Evolutionary conservation across 2,888 invertebrate species (phyloP).

Genomic region (Norana najaformis): DNA sequence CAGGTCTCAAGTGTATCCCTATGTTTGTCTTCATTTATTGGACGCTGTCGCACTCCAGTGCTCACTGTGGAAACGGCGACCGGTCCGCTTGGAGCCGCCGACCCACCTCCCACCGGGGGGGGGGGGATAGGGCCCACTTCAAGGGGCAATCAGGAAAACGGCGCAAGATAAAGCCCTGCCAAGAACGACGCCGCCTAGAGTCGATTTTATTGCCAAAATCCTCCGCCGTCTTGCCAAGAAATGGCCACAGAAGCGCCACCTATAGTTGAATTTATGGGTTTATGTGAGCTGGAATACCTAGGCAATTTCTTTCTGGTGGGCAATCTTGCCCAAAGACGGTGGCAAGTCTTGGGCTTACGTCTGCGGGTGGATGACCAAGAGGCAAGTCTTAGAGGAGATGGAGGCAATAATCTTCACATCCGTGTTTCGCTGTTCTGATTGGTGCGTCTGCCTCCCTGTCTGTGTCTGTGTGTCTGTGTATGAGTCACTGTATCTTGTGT

Average conservation of each 20-base stretch:
- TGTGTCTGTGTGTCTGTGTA: no score
- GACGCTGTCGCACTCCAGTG: background rate
- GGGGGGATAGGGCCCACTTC: no score
- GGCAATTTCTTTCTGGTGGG: background rate
- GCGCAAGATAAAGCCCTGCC: background rate
- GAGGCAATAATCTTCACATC: no score
- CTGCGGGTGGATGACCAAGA: no score
- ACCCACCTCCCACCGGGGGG: background rate
- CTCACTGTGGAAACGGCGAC: background rate
- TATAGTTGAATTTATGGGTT: background rate
- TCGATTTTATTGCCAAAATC: background rate
- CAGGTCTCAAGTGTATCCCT: background rate
- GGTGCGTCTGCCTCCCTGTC: background rate
- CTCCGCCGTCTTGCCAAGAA: background rate
- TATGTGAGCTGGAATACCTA: background rate
- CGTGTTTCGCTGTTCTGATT: background rate
- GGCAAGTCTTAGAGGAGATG: no score
- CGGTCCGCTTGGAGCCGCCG: no score
- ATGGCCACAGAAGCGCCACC: background rate
- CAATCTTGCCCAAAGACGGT: background rate
- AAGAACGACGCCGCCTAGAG: background rate
- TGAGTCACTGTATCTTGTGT: no score
- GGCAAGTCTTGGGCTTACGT: no score
- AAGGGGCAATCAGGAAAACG: background rate
- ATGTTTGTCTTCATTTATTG: constrained; percentile 4